These are phyloP conservation scores for Sinocyclocheilus maitianheensis DNA, from an alignment of 2,113 vertebrate species.

Conservation along the genomic window DNA sequence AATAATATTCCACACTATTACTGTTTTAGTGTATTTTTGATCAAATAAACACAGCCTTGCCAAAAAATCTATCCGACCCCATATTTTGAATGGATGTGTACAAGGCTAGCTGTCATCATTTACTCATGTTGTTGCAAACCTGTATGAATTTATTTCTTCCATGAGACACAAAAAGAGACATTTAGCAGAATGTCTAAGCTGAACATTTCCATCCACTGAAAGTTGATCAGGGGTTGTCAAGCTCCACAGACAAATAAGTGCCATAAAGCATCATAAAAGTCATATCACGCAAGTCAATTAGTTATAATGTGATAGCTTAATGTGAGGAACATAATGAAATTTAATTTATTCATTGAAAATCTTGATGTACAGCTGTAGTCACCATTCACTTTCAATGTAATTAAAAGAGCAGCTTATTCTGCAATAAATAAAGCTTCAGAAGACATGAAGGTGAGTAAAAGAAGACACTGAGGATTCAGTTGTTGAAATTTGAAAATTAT, in stretches of 20 bases:
- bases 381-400: not conserved
- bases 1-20: too few species aligned
- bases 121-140: not conserved
- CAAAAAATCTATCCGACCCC: not conserved
- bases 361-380: not conserved
- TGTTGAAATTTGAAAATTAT: not conserved
- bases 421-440: not conserved
- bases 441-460: not conserved
- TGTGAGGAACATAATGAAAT: not conserved
- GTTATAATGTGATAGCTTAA: not conserved
- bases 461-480: not conserved
- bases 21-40: not conserved
- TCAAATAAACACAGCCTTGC: not conserved
- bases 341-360: not conserved
- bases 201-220: not conserved
- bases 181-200: not conserved
- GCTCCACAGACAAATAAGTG: not conserved
- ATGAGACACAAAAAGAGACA: not conserved
- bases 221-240: not conserved
- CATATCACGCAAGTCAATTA: too few species aligned
- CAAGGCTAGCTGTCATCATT: not conserved
- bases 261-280: not conserved
- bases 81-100: not conserved
- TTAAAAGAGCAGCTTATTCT: not conserved
- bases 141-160: not conserved